Base-by-base conservation (phyloP, 2,113 vertebrate genomes). In the Epinephelus lanceolatus region DNA sequence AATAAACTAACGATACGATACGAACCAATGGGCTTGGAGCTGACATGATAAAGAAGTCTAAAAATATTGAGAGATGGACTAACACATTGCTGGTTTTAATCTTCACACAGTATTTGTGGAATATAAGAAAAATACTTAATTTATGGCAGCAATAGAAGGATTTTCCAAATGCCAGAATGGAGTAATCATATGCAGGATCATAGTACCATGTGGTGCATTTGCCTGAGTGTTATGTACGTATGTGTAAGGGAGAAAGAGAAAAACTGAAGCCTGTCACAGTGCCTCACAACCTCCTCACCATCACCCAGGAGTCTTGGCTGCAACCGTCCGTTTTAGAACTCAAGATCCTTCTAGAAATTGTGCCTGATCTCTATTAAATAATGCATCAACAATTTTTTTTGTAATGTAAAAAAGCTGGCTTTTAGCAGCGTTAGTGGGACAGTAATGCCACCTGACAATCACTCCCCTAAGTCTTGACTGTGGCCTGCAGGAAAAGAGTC, bases 381-480 rank as follows among this genome's bases (percentile, higher is more conserved):
- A 96, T 95, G 93, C 92, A 96, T 90, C 61, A 33, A 53, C 75
- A 40, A 12, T 72, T 88, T 92, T 92, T 94, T 94, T 91, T 94
- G 89, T 94, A 89, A 94, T 94, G 92, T 92, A 91, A 94, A 95
- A 95, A 94, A 92, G 89, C 71, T 85, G 80, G 78, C 93, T 93
- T 95, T 94, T 93, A 91, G 92, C 87, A 83, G 90, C 27, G 40
- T 83, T 85, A 61, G 80, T 78, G 89, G 93, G 94, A 94, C 89
- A 89, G 81, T 96, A 96, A 96, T 95, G 93, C 86, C 93, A 92
- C 93, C 93, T 96, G 95, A 95, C 95, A 94, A 89, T 89, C 84
- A 30, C 78, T 94, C 95, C 94, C 94, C 30, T 5, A 88, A 94
- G 94, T 93, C 94, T 90, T 83, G 86, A 70, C 89, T 91, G 87